phyloP scores from a whole-genome alignment of 2,888 invertebrate genomes.

The Amphimallon solstitiale region DNA sequence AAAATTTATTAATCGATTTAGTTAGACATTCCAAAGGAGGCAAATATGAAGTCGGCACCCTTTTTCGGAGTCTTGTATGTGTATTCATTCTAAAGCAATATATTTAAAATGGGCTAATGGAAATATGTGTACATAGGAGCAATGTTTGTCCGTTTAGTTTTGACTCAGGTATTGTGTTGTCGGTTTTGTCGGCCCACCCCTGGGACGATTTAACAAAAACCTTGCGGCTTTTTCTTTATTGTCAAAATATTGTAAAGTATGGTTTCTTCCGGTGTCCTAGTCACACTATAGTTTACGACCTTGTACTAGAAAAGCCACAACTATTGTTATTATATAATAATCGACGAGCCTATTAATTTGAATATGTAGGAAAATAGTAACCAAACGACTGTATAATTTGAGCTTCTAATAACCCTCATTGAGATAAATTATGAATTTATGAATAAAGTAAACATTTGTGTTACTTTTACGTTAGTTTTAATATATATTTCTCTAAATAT shows the following conservation, averaged over 20 bases:
- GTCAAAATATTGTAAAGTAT: slow-evolving; percentile 52
- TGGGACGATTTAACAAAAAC: slow-evolving; percentile 53
- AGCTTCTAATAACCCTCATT: no score
- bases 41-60: slow-evolving; percentile 50
- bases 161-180: slow-evolving; percentile 54
- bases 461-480: no score
- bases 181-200: slow-evolving; percentile 53
- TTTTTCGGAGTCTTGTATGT: slow-evolving; percentile 49
- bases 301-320: slow-evolving; percentile 3
- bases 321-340: slow-evolving; percentile 4
- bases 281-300: slow-evolving; percentile 17
- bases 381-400: no score
- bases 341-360: no score
- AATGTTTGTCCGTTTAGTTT: slow-evolving; percentile 57
- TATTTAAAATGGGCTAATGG: slow-evolving; percentile 59
- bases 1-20: slow-evolving; percentile 39
- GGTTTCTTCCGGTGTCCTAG: slow-evolving; percentile 52
- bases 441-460: no score
- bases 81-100: slow-evolving; percentile 57
- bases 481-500: no score
- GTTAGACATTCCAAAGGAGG: slow-evolving; percentile 44
- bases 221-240: slow-evolving; percentile 53
- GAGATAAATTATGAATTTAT: no score
- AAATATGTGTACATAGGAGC: slow-evolving; percentile 59
- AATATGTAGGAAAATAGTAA: no score